Evolutionary conservation across 2,888 invertebrate species (phyloP).

Genomic region (Apamea crenata): DNA sequence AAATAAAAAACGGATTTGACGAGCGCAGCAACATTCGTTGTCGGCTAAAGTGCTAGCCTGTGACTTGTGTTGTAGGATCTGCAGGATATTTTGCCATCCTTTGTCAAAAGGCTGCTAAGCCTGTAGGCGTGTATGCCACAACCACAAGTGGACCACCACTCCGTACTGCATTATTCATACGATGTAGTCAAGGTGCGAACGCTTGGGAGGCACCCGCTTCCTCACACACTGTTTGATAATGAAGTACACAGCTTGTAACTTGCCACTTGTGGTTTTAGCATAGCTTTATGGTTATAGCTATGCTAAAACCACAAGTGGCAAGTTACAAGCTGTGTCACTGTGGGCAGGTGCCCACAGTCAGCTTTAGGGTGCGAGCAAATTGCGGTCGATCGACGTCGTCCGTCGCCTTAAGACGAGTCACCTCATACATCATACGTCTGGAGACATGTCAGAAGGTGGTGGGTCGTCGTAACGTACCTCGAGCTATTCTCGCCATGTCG

Average conservation of each 20-base stretch:
- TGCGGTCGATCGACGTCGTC: neutral
- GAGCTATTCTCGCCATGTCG: neutral
- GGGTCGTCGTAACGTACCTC: neutral
- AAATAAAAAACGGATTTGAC: neutral
- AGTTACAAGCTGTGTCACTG: too few species aligned
- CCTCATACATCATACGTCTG: neutral
- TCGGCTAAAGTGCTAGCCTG: neutral
- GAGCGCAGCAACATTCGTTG: neutral
- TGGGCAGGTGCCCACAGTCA: neutral
- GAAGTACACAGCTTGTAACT: slow-evolving; percentile 15
- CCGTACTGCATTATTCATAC: slow-evolving; percentile 42
- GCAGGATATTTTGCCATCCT: neutral
- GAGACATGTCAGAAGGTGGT: too few species aligned
- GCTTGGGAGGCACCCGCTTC: slow-evolving; percentile 13
- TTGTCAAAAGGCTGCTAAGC: slow-evolving; percentile 9
- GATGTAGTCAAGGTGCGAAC: neutral
- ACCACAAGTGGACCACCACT: slow-evolving; percentile 16
- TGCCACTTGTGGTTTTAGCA: slow-evolving; percentile 14
- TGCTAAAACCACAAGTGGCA: too few species aligned
- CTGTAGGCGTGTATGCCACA: neutral
- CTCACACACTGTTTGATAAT: slow-evolving; percentile 16
- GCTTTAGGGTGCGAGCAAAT: neutral
- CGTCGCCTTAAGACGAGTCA: neutral
- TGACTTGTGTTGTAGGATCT: neutral
- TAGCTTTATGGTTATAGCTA: too few species aligned